Base-by-base conservation (phyloP, 2,113 vertebrate species). In the Eudyptes chrysolophus region DNA sequence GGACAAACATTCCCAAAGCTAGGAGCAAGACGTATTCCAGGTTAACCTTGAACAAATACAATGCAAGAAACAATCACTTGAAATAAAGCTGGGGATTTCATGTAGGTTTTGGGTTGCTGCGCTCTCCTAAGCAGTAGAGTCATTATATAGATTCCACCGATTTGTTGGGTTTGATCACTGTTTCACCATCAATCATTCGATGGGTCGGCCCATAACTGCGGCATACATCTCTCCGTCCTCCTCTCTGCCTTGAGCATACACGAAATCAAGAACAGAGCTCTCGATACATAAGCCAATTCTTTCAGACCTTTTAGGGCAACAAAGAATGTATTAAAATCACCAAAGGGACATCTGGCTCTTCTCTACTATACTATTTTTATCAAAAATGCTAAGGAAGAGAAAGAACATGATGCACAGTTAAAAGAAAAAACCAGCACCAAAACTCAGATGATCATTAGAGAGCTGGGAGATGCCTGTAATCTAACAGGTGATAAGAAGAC, bases 401-500 rank as follows among this genome's bases (percentile, higher is more conserved):
- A 95, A 30, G 78, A 92, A 75, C 30, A 60, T 61, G 18, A 22
- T 22, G 44, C 54, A 34, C 44, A 51, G 46, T 64, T 74, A 48
- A 75, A 78, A 60, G 44, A 34, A 89, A 74, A 48, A 51, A 22
- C 0, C 78, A 83, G 54, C 64, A 74, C 93, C 75, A 75, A 54
- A 72, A 83, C 65, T 64, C 64, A 52, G 89, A 87, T 66, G 90
- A 90, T 95, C 94, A 84, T 83, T 81, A 89, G 92, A 84, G 76
- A 65, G 81, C 80, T 62, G 60, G 90, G 81, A 94, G 57, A 90
- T 92, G 83, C 71, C 94, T 96, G 83, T 94, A 96, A 97, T 96
- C 93, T 87, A 94, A 94, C 89, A 93, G 96, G 92, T 87, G 87
- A 95, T 94, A 86, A 49, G 26, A 92, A 95, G 52, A 89, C 84